phyloP scores from a whole-genome alignment of 1,140 invertebrate genomes.

The Euborellia annulipes region DNA sequence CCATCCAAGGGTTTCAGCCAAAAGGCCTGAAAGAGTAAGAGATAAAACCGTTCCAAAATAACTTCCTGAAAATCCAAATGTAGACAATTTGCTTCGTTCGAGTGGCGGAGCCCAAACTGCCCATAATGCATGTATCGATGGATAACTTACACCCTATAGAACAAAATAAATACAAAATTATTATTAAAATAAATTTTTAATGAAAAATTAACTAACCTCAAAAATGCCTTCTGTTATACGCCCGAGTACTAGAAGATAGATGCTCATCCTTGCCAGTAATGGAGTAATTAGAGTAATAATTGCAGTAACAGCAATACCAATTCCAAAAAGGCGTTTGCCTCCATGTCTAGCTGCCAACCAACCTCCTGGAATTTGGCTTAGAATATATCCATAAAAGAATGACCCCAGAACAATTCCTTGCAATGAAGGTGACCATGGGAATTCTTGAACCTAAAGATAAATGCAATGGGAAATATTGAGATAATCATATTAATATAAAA shows the following conservation, averaged over 20 bases:
- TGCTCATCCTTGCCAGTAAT: conserved; percentile 49
- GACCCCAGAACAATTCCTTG: conserved; percentile 41
- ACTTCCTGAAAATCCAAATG: conserved; percentile 23
- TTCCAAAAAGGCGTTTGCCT: conserved; percentile 48
- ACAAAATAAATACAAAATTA: conserved; percentile 7
- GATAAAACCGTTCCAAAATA: conserved; percentile 27
- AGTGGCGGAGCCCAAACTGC: conserved; percentile 32
- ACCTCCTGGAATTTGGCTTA: conserved; percentile 43
- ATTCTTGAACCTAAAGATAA: conserved; percentile 26
- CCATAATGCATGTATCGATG: conserved; percentile 34
- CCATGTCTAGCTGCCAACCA: conserved; percentile 54
- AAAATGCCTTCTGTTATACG: conserved; percentile 78
- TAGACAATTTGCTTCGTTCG: conserved; percentile 27
- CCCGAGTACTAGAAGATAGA: conserved; percentile 51
- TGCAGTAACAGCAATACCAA: conserved; percentile 64
- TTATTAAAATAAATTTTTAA: not conserved
- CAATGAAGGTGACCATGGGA: conserved; percentile 34
- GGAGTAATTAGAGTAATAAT: conserved; percentile 71
- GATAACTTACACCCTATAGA: conserved; percentile 35
- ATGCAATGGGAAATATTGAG: too few relatives aligned
- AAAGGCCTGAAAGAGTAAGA: conserved; percentile 22
- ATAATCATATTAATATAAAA: too few relatives aligned
- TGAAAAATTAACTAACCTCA: conserved; percentile 41
- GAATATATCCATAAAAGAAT: conserved; percentile 43
- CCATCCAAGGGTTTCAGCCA: conserved; percentile 29